These are phyloP conservation scores for Protobothrops flavoviridis DNA, from an alignment of 2,113 vertebrate genomes.

Conservation along the genomic window DNA sequence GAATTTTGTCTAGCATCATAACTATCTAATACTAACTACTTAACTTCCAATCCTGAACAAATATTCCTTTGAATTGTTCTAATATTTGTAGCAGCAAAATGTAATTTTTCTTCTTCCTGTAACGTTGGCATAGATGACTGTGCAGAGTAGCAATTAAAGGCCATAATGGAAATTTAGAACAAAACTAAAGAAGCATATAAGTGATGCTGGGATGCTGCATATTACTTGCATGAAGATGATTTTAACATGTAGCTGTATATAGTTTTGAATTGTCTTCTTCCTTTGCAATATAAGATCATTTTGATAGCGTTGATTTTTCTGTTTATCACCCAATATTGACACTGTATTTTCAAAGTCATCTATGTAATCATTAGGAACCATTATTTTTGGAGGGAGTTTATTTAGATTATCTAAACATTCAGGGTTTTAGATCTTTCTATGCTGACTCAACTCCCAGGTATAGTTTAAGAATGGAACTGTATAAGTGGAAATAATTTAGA, in stretches of 20 bases:
- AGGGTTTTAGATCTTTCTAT: not conserved
- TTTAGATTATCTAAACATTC: not conserved
- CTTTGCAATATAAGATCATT: not conserved
- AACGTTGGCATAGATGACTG: not conserved
- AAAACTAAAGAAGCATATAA: not conserved
- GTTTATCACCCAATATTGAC: not conserved
- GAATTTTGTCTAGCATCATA: not conserved
- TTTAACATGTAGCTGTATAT: not conserved
- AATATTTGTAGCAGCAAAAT: not conserved
- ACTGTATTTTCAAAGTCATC: not conserved
- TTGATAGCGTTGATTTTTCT: not conserved
- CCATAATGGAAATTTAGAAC: not conserved
- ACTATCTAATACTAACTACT: not conserved
- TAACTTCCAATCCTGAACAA: not conserved
- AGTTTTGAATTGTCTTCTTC: not conserved
- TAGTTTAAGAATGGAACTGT: slow-evolving; percentile 8
- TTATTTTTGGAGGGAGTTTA: not conserved
- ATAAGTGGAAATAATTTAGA: slow-evolving; percentile 25
- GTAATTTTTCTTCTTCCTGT: not conserved
- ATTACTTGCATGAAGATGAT: not conserved
- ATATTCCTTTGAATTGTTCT: not conserved
- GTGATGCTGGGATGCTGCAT: not conserved
- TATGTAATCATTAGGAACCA: not conserved
- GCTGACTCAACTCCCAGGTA: not conserved
- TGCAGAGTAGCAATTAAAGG: not conserved